Base-by-base conservation (phyloP, 1,140 invertebrate genomes). In the Tetraneura akinire region DNA sequence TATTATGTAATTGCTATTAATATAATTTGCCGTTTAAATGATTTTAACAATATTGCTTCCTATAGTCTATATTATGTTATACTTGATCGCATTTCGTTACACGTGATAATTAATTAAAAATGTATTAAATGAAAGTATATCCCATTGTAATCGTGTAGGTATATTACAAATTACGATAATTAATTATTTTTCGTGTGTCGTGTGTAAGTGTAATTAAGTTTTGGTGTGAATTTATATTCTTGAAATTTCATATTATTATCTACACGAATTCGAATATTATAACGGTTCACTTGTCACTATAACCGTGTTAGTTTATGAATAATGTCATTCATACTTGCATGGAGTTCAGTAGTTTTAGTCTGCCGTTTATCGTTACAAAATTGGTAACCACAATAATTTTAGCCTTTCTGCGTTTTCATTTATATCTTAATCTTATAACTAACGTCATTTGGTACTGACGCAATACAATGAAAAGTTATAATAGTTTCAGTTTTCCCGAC, bases 241-340 rank as follows among this genome's bases (percentile, higher is more conserved):
- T 1, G 29, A 26, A 10, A 3, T 37, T 18, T 37, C 32, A 10
- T 37, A 37, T n/a, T n/a, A 62, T 62, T 32, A 62, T 29, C 60
- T 62, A 62, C 0, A 18, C 37, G 21, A 10, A 64, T 37, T n/a
- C 18, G 29, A 29, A 16, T 57, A 60, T 26, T 62, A 64, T n/a
- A 42, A 42, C 32, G n/a, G 29, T 64, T 42, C 11, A 29, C 18
- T 64, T 64, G 18, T 64, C 32, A 21, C n/a, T 18, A n/a, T n/a
- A 16, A 26, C 66, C 49, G 21, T 47, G 66, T 70, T 66, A 9
- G 64, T 45, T 70, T 70, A 26, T 26, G 66, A 70, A 70, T 70
- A 49, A 70, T 49, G 23, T 49, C 23, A 70, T 70, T 70, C 47
- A 49, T 47, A 23, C 42, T 3, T 16, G 18, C 42, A 14, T 0